Evolutionary conservation across 2,888 invertebrate genomes (phyloP), one percentile per base, ranked within the genome.

Genomic region (Cotesia congregata): DNA sequence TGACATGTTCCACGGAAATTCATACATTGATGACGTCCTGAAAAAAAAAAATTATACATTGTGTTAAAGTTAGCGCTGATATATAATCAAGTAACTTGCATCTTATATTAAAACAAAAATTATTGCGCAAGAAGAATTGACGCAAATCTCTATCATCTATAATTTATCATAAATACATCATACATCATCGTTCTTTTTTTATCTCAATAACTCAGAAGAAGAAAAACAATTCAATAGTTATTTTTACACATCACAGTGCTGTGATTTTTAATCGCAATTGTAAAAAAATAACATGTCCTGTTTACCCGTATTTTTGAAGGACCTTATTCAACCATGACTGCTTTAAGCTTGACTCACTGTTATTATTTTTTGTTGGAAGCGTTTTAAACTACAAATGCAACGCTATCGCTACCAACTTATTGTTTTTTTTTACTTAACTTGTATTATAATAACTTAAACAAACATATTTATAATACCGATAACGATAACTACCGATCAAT

Each of bases 291-390:
- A 83, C 84, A 83, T 86, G 86, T 88, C 86, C 85, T 87, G 87
- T 86, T 88, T 87, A 87, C 85, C 87, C 50, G 50, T 86, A 87
- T 87, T 87, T 88, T 86, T 83, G 87, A 88, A 88, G 87, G 88
- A 86, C 85, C 85, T 85, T 83, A 86, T 81, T 86, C 85, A 87
- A 87, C 85, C 88, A 87, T 88, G 87, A 87, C 87, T 83, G 83
- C 82, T 82, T 83, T 79, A 78, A 50, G 12, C 50, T 50, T 50
- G 50, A 30, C 50, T 50, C 12, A 12, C 12, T 50, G 12, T 50
- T 50, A 50, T 50, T 50, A 50, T 50, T 12, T 12, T 50, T 9
- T 50, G 30, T 3, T 30, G 30, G 3, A 30, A 17, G 17, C 17
- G 17, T 17, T 17, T 17, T 17, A 17, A 30, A 30, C 30, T 30